phyloP scores from a whole-genome alignment of 2,797 vertebrate species.

The Pachyuromys duprasi region DNA sequence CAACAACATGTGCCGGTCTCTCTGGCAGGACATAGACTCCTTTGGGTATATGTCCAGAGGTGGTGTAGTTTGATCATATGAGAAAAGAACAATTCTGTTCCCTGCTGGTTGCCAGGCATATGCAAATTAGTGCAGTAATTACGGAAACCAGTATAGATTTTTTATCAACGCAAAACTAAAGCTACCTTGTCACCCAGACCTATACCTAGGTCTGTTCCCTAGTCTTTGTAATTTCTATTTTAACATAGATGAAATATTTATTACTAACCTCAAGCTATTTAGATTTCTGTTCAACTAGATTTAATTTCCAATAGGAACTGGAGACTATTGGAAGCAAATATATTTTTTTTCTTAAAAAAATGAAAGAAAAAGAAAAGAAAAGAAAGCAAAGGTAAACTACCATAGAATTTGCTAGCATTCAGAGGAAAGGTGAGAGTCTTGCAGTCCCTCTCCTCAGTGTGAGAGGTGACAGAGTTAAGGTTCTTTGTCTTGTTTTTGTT shows the following conservation, averaged over 20 bases:
- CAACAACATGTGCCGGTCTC: background rate
- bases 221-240: conserved; percentile 17
- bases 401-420: background rate
- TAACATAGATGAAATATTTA: conserved; percentile 41
- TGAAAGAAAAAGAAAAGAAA: no score
- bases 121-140: background rate
- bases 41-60: background rate
- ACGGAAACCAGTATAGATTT: background rate
- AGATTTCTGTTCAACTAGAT: conserved; percentile 14
- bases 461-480: background rate
- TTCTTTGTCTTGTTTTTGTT: background rate
- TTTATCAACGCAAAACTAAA: background rate
- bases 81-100: background rate
- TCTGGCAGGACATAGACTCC: background rate
- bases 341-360: background rate
- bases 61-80: background rate
- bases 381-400: background rate
- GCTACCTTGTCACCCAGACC: background rate
- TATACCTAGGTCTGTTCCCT: background rate
- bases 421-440: background rate
- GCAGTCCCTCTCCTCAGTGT: background rate
- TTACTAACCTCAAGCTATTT: conserved; percentile 41
- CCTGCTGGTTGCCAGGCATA: background rate
- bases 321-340: conserved; percentile 14
- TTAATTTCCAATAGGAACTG: background rate